Evolutionary conservation across 2,797 vertebrate genomes (phyloP).

Genomic region (Caiman crocodilus): DNA sequence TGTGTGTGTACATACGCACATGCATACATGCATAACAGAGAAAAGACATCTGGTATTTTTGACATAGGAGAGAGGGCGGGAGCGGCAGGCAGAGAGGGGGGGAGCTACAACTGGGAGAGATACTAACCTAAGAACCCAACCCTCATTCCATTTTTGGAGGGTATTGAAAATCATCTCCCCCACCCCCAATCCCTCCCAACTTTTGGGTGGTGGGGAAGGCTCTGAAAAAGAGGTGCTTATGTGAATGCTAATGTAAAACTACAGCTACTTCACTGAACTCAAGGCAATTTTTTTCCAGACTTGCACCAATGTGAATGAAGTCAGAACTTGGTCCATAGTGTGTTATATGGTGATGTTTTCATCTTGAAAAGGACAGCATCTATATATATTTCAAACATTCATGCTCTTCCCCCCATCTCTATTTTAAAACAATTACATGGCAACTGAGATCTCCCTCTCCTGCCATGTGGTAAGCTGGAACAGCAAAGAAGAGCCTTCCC

Average conservation of each 20-base stretch:
- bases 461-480: not conserved
- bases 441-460: not conserved
- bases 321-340: not conserved
- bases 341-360: conserved; percentile 17
- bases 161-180: no score
- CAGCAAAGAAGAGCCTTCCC: not conserved
- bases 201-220: no score
- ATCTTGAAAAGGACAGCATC: conserved; percentile 28
- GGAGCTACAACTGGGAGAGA: not conserved
- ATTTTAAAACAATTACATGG: not conserved
- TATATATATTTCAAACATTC: not conserved
- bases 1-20: not conserved
- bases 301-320: not conserved
- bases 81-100: not conserved
- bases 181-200: no score
- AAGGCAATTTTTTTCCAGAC: accelerated
- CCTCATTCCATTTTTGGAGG: no score
- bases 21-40: accelerated
- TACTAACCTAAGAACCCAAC: not conserved
- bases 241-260: not conserved
- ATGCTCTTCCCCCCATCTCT: not conserved
- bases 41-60: conserved; percentile 2
- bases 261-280: not conserved
- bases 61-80: not conserved
- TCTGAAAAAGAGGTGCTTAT: not conserved